These are phyloP conservation scores for Coilia nasus DNA, from an alignment of 2,797 vertebrate genomes.

Conservation along the genomic window DNA sequence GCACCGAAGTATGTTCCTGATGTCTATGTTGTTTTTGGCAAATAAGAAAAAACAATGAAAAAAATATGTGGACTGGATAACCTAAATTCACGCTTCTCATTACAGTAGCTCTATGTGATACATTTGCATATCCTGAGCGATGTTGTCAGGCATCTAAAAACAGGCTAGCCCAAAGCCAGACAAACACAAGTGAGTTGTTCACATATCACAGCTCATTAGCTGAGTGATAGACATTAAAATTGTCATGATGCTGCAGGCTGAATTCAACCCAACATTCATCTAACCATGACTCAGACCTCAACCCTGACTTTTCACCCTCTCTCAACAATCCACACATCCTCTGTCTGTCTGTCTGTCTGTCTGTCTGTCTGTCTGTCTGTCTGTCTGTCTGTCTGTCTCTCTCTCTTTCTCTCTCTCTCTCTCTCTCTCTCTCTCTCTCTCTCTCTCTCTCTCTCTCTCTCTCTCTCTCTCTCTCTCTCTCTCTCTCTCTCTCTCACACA, in stretches of 20 bases:
- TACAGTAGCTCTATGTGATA: background rate
- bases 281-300: background rate
- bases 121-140: background rate
- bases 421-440: background rate
- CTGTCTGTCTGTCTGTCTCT: too few species aligned
- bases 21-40: too few species aligned
- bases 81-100: too few species aligned
- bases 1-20: too few species aligned
- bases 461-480: background rate
- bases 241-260: background rate
- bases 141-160: background rate
- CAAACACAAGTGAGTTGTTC: background rate
- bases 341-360: too few species aligned
- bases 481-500: background rate
- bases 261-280: background rate
- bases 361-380: background rate
- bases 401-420: background rate
- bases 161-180: background rate
- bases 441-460: background rate
- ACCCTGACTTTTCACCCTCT: background rate
- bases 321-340: conserved; percentile 35
- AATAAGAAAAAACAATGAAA: too few species aligned
- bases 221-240: background rate
- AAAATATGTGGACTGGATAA: background rate
- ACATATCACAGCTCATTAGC: background rate